Evolutionary conservation across 2,888 invertebrate genomes (phyloP), one percentile per base, ranked within the genome.

Genomic region (Tridacna gigas): DNA sequence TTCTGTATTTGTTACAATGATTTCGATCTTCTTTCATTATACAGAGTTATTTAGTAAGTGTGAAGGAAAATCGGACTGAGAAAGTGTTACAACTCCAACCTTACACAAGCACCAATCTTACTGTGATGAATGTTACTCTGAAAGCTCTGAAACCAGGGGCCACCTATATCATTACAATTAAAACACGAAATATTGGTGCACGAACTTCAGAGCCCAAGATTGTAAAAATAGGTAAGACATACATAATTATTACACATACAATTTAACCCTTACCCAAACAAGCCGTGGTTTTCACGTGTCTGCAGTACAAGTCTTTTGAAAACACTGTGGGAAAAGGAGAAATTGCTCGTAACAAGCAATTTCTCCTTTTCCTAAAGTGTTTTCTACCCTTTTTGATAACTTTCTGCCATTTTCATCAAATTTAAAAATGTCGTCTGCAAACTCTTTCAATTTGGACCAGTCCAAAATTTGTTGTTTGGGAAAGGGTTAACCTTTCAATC

Each of bases 161-260:
- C 66, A 89, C 76, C 9, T 93, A 91, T 82, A 85, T 51, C 5
- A 80, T 92, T 45, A 82, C 61, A 0, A 74, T 92, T 0, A 80
- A 80, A 79, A 82, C 51, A 87, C 88, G 56, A 45, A 20, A 51
- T 13, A 0, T 26, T 0, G 83, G 83, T n/a, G 82, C 90, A 9
- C 77, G 83, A 37, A 67, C 63, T 22, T 89, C 90, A 22, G 74
- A 80, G 26, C 47, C 84, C 0, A n/a, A 83, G 9, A 76, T 37
- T 26, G 69, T 88, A n/a, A 61, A 26, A 4, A 88, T 90, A 20
- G 87, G 92, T 92, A 18, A 56, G 56, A 7, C 20, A 20, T 56
- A 56, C 20, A 26, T 2, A 13, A n/a, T 26, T 65, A 13, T n/a
- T n/a, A 11, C n/a, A 65, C 13, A 20, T 56, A 20, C 20, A 5